Percentiles rank a stretch among this genome's conserved stretches.
These are phyloP conservation scores for Physeter macrocephalus DNA, from an alignment of 2,113 vertebrate genomes.

Conservation along the genomic window DNA sequence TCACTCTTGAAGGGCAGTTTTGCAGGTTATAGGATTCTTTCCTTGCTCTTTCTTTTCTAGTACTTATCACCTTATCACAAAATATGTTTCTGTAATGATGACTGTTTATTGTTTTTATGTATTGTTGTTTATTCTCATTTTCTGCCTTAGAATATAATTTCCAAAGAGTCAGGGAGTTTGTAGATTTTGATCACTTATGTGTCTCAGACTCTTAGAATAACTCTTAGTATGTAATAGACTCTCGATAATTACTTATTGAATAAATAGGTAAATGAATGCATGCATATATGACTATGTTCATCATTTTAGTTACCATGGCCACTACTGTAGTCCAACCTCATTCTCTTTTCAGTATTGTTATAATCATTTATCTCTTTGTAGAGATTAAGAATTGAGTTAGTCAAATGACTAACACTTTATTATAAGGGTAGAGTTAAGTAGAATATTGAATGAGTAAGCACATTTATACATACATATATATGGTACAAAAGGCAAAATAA, in stretches of 20 bases:
- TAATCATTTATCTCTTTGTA: background rate
- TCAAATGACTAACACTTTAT: background rate
- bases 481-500: background rate
- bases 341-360: background rate
- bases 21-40: background rate
- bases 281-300: background rate
- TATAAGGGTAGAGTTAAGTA: background rate
- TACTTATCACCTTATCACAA: background rate
- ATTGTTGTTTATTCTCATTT: background rate
- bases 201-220: background rate
- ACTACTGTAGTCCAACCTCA: background rate
- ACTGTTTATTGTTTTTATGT: background rate
- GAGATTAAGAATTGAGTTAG: background rate
- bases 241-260: background rate
- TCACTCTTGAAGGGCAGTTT: background rate
- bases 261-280: background rate
- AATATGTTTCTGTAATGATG: background rate
- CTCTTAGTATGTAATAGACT: background rate
- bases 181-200: background rate
- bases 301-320: background rate
- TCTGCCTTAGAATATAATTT: background rate
- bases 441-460: background rate
- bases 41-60: background rate
- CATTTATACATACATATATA: background rate
- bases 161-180: background rate